Percentiles rank a stretch among this genome's conserved stretches.
These are phyloP conservation scores for Electrona antarctica DNA, from an alignment of 2,113 vertebrate genomes.

Conservation along the genomic window DNA sequence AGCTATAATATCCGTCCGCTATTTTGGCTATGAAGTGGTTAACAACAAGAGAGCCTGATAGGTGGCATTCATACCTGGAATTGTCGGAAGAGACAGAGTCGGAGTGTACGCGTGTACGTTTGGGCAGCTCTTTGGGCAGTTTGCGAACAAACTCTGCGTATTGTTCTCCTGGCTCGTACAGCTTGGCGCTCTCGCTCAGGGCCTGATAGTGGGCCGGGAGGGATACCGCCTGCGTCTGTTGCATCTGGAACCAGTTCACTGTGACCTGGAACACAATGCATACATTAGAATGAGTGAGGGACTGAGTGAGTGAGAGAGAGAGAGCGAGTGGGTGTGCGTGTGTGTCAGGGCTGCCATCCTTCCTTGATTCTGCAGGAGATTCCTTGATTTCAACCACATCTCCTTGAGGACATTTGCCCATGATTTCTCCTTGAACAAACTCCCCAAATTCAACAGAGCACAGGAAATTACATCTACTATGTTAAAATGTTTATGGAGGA, in stretches of 20 bases:
- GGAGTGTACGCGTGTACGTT: conserved; percentile 63
- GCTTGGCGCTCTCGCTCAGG: conserved; percentile 88
- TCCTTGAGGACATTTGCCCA: too few relatives aligned
- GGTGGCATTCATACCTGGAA: conserved; percentile 77
- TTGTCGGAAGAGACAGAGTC: conserved; percentile 82
- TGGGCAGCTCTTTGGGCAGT: conserved; percentile 81
- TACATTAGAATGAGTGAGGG: background rate
- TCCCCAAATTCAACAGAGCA: too few relatives aligned
- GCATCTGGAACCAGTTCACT: conserved; percentile 96
- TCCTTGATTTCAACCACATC: too few relatives aligned
- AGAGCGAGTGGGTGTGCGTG: background rate
- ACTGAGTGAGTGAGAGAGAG: background rate
- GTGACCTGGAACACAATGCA: conserved; percentile 82
- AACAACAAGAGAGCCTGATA: too few relatives aligned
- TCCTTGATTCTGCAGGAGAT: too few relatives aligned
- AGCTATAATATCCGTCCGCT: background rate
- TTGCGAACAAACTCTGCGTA: conserved; percentile 91
- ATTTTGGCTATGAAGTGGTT: too few relatives aligned
- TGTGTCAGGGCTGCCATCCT: too few relatives aligned
- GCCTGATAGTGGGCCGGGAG: conserved; percentile 87
- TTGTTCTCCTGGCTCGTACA: conserved; percentile 92
- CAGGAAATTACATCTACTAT: too few relatives aligned
- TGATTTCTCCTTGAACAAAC: too few relatives aligned
- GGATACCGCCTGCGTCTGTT: conserved; percentile 85
- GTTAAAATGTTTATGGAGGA: too few relatives aligned